phyloP scores from a whole-genome alignment of 2,113 vertebrate genomes.

The Nyctibius bracteatus region DNA sequence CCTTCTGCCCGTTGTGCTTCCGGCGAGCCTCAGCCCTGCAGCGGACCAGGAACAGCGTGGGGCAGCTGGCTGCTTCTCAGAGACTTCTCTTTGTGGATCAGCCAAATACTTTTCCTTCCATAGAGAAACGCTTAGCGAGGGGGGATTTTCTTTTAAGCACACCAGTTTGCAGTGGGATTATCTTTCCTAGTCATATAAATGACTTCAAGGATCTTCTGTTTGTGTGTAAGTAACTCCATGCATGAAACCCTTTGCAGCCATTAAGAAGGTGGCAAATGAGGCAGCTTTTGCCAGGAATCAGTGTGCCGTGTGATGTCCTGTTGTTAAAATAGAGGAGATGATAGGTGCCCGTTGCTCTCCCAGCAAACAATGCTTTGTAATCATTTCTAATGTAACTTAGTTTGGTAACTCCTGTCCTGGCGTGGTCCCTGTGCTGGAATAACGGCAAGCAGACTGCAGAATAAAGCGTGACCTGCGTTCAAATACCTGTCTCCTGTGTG shows the following conservation, averaged over 20 bases:
- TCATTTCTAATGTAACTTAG: neutral
- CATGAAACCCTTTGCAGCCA: neutral
- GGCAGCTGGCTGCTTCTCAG: neutral
- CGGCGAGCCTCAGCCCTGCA: rapidly evolving
- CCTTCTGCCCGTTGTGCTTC: neutral
- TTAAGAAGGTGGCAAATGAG: neutral
- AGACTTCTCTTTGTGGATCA: neutral
- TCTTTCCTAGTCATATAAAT: neutral
- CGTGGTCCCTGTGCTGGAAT: neutral
- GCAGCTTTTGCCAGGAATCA: neutral
- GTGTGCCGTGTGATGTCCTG: neutral
- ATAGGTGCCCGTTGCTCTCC: neutral
- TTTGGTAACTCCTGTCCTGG: neutral
- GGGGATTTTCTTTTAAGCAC: neutral
- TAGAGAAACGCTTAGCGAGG: neutral
- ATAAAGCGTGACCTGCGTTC: neutral
- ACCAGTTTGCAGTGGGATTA: neutral
- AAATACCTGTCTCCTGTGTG: neutral
- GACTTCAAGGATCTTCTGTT: neutral
- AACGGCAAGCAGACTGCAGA: neutral
- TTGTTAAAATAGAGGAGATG: neutral
- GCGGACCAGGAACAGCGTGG: neutral
- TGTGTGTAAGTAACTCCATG: neutral
- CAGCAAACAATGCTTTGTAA: neutral
- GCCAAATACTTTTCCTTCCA: neutral